A percentile compares a stretch with the other conserved stretches of the same genome.
Conservation (phyloP, 1,140 invertebrate species). For the Hesperophylax magnus region DNA sequence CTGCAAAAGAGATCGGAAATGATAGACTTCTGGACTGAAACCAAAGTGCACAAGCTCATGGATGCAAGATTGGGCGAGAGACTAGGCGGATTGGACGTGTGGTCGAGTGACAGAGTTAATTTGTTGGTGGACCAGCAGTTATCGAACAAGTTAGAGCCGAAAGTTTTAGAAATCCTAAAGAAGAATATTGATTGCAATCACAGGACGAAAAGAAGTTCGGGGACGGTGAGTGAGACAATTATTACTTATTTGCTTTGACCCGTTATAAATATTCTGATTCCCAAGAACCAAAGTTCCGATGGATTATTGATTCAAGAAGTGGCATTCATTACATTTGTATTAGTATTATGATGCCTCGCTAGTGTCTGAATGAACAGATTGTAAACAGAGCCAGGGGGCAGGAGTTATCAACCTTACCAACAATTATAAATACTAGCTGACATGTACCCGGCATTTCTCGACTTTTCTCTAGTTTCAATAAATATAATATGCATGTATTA, state of each 20-base stretch:
- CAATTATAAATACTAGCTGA: not conserved
- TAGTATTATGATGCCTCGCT: too few species aligned
- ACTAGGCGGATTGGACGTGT: not conserved
- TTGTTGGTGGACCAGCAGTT: not conserved
- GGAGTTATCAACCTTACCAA: constrained; percentile 3
- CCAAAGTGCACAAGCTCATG: constrained; percentile 3
- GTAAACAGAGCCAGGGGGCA: constrained; percentile 11
- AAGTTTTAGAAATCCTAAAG: constrained; percentile 20
- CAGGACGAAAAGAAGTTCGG: constrained; percentile 37
- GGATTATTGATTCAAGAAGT: not conserved
- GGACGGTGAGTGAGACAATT: not conserved
- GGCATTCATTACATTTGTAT: too few species aligned
- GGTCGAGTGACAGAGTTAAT: constrained; percentile 22
- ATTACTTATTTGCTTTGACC: not conserved
- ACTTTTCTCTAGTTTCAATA: too few species aligned
- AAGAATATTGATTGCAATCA: constrained; percentile 28
- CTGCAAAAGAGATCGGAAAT: constrained; percentile 12
- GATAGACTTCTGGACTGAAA: constrained; percentile 17
- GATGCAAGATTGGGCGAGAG: constrained; percentile 19
- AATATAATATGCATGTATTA: too few species aligned
- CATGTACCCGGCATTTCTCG: too few species aligned
- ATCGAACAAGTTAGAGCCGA: constrained; percentile 8
- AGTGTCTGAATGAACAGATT: not conserved
- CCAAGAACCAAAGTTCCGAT: not conserved
- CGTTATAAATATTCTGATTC: too few species aligned